Percentiles rank a stretch among this genome's conserved stretches.
Evolutionary conservation across 2,797 vertebrate species (phyloP).

Genomic region (Crenuchus spilurus): DNA sequence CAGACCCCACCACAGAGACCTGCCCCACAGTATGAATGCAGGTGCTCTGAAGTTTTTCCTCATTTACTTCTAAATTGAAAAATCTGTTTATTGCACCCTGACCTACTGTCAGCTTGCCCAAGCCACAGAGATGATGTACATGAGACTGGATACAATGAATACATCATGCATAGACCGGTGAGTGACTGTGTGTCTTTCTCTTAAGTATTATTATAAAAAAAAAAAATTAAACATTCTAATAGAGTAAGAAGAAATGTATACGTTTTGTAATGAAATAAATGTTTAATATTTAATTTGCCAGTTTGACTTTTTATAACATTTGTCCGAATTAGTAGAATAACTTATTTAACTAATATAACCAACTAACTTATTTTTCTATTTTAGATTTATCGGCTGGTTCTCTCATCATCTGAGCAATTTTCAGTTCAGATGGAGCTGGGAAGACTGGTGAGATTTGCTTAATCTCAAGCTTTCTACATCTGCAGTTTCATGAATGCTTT

Average conservation of each 20-base stretch:
- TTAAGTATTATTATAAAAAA: too few species aligned
- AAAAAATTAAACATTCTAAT: neutral
- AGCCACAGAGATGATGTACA: slow-evolving; percentile 98
- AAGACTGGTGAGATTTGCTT: slow-evolving; percentile 87
- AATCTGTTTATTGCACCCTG: slow-evolving; percentile 68
- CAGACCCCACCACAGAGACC: too few species aligned
- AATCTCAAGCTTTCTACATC: neutral
- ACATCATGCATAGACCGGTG: slow-evolving; percentile 93
- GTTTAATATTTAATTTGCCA: too few species aligned
- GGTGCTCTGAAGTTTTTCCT: too few species aligned
- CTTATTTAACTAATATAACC: too few species aligned
- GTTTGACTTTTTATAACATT: too few species aligned
- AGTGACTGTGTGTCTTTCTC: slow-evolving; percentile 8
- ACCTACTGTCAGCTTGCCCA: slow-evolving; percentile 88
- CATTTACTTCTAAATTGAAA: neutral
- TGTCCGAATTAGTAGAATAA: too few species aligned
- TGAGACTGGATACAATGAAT: slow-evolving; percentile 98
- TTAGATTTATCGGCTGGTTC: slow-evolving; percentile 93
- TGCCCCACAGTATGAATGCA: too few species aligned
- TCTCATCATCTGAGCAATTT: slow-evolving; percentile 98
- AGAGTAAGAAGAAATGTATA: too few species aligned
- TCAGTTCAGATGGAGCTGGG: slow-evolving; percentile 98
- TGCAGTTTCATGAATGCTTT: neutral
- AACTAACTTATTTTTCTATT: neutral
- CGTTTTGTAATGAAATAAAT: too few species aligned